phyloP scores from a whole-genome alignment of 2,797 vertebrate genomes.

The Pangasius krempfi region DNA sequence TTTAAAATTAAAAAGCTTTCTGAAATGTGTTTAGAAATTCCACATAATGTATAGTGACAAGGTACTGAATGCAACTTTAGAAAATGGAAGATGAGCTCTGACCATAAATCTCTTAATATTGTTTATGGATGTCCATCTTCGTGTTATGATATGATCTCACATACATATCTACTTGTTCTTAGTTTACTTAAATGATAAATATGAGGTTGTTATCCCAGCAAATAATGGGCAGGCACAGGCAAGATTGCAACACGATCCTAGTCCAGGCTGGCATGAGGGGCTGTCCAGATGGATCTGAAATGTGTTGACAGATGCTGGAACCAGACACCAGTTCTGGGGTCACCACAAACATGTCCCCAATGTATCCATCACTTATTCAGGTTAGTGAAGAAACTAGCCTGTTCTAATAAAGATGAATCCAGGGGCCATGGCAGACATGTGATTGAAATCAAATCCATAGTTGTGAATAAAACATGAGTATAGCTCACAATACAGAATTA shows the following conservation, averaged over 20 bases:
- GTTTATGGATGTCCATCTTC: neutral
- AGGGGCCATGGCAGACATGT: conserved; percentile 30
- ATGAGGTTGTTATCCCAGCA: conserved; percentile 2
- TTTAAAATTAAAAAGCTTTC: neutral
- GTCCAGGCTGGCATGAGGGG: conserved; percentile 20
- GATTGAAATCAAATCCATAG: conserved; percentile 44
- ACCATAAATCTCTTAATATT: neutral
- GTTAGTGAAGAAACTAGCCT: conserved; percentile 25
- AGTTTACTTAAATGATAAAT: conserved; percentile 26
- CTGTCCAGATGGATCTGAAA: conserved; percentile 42
- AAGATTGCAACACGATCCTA: conserved; percentile 35
- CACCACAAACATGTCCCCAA: conserved; percentile 33
- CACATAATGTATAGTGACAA: neutral
- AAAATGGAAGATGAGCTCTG: neutral
- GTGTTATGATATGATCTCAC: neutral
- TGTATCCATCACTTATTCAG: conserved; percentile 43
- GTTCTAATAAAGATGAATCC: conserved; percentile 44
- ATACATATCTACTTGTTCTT: neutral
- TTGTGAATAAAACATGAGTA: conserved; percentile 47
- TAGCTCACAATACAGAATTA: conserved; percentile 24
- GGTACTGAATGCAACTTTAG: neutral
- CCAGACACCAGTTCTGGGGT: conserved; percentile 41
- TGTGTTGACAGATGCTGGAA: conserved; percentile 50
- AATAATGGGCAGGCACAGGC: conserved; percentile 15
- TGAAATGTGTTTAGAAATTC: neutral